Conservation (phyloP, 2,888 invertebrate species). For the Chrysopilus asiliformis region DNA sequence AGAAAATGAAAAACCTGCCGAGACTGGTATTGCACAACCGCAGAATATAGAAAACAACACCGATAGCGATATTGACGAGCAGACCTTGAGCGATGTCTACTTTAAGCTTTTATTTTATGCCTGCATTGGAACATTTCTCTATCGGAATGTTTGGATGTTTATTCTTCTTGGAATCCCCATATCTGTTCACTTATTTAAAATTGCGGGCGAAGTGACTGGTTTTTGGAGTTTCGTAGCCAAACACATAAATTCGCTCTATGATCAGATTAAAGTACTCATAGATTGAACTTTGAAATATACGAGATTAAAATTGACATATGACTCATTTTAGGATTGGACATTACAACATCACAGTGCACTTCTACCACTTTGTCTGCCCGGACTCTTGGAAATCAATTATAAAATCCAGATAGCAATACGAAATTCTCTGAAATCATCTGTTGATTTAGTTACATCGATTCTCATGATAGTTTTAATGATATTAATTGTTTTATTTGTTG, state of each 20-base stretch:
- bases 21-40: conserved; percentile 26
- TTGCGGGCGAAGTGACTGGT: conserved; percentile 25
- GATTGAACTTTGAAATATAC: neutral
- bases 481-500: conserved; percentile 60
- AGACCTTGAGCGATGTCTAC: conserved; percentile 47
- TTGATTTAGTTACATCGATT: conserved; percentile 76
- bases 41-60: conserved; percentile 28
- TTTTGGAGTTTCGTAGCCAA: conserved; percentile 24
- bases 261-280: conserved; percentile 2
- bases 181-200: conserved; percentile 26
- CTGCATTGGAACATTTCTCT: conserved; percentile 69
- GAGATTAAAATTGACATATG: conserved; percentile 16
- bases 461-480: conserved; percentile 78
- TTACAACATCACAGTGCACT: conserved; percentile 46
- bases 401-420: conserved; percentile 49
- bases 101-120: conserved; percentile 69
- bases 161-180: conserved; percentile 66
- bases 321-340: conserved; percentile 41
- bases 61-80: conserved; percentile 21
- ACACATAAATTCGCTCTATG: conserved; percentile 22
- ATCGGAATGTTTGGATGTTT: conserved; percentile 74
- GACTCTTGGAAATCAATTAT: conserved; percentile 55
- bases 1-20: conserved; percentile 13
- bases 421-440: conserved; percentile 53
- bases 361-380: conserved; percentile 62